phyloP scores from a whole-genome alignment of 2,888 invertebrate species.

The Amblyjoppa fuscipennis region DNA sequence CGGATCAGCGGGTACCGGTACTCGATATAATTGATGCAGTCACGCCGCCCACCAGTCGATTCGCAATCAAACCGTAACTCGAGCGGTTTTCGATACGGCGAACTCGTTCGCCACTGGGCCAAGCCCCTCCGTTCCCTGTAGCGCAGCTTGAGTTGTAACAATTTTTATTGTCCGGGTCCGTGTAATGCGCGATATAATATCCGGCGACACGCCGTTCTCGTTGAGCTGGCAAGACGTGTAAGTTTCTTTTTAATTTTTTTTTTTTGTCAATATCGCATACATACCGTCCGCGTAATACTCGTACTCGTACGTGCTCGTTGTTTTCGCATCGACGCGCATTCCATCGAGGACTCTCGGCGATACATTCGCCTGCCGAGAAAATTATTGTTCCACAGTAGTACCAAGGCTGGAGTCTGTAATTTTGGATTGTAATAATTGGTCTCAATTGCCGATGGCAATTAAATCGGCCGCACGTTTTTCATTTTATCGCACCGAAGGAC shows the following conservation, averaged over 20 bases:
- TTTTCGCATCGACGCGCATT: conserved; percentile 3
- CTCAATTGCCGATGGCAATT: conserved; percentile 37
- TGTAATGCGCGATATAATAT: conserved; percentile 15
- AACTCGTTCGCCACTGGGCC: conserved; percentile 8
- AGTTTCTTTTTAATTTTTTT: background rate
- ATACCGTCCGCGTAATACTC: background rate
- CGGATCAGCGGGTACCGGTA: background rate
- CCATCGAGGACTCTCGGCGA: background rate
- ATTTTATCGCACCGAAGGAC: conserved; percentile 35
- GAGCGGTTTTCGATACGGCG: conserved; percentile 9
- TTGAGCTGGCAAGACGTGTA: background rate
- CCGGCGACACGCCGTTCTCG: background rate
- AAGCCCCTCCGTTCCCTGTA: background rate
- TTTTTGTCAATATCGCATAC: background rate
- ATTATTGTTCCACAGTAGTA: background rate
- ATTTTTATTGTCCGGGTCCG: conserved; percentile 1
- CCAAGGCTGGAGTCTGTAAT: background rate
- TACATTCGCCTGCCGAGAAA: background rate
- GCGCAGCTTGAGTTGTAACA: background rate
- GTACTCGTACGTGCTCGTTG: background rate
- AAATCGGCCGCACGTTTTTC: conserved; percentile 7
- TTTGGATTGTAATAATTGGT: conserved; percentile 35
- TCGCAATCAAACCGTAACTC: conserved; percentile 2
- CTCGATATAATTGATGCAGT: background rate
- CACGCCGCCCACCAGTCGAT: background rate